Percentiles rank a stretch among this genome's conserved stretches.
These are phyloP conservation scores for Fratercula arctica DNA, from an alignment of 2,797 vertebrate species.

Conservation along the genomic window DNA sequence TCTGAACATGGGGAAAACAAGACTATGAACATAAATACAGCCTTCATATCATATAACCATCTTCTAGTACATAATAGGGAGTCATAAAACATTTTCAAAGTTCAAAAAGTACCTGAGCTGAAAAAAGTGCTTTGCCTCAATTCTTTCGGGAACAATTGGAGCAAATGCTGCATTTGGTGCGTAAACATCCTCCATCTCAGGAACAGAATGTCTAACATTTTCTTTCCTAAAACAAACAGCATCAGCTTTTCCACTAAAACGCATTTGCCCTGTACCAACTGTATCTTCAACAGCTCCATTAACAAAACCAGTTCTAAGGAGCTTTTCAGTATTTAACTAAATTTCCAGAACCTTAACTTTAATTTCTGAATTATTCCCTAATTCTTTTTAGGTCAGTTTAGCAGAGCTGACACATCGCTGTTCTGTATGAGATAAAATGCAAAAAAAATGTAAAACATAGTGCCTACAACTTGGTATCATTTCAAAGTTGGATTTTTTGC, in stretches of 20 bases:
- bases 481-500: background rate
- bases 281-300: background rate
- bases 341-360: background rate
- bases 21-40: background rate
- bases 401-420: background rate
- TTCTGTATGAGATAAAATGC: background rate
- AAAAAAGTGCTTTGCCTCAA: constrained; percentile 2
- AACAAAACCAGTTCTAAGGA: background rate
- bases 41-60: background rate
- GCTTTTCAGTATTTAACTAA: background rate
- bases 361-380: background rate
- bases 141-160: background rate
- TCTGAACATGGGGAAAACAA: background rate
- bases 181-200: background rate
- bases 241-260: background rate
- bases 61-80: background rate
- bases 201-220: background rate
- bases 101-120: background rate
- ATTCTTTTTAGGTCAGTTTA: background rate
- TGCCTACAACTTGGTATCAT: background rate
- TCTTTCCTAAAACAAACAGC: background rate
- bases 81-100: background rate
- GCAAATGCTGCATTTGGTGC: background rate
- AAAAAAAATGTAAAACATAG: background rate
- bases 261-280: background rate